Conservation (phyloP, 2,797 vertebrate genomes). For the Halcyon badia region DNA sequence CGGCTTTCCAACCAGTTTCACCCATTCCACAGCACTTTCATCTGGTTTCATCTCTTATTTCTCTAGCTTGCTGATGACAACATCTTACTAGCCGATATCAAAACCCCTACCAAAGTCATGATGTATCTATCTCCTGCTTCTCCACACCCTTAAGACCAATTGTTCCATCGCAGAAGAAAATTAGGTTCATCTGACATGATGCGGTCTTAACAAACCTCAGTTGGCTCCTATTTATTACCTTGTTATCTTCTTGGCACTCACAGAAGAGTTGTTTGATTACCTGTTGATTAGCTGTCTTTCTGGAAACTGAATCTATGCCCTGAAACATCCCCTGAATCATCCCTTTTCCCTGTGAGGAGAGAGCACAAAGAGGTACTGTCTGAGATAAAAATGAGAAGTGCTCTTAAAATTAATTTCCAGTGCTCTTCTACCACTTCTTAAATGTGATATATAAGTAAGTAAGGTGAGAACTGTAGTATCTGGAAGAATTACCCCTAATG, state of each 20-base stretch:
- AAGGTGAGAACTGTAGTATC: background rate
- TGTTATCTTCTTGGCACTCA: background rate
- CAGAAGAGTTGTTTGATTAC: background rate
- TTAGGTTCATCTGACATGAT: background rate
- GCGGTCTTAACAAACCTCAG: background rate
- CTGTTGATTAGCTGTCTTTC: background rate
- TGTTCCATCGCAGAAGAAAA: background rate
- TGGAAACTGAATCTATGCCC: background rate
- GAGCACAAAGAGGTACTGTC: background rate
- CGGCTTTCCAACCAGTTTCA: background rate
- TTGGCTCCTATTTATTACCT: slow-evolving; percentile 4
- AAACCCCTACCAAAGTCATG: background rate
- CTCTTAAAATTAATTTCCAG: background rate
- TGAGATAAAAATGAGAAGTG: background rate
- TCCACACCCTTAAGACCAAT: background rate
- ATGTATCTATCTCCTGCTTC: background rate
- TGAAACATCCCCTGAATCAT: background rate
- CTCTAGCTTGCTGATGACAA: background rate
- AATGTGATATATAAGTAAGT: background rate
- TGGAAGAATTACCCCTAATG: background rate
- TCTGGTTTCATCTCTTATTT: background rate
- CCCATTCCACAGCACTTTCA: background rate
- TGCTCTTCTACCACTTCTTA: background rate
- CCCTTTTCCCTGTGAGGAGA: background rate
- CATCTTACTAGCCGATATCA: background rate